Base-by-base conservation (phyloP, 2,888 invertebrate genomes). In the Coelinius sp. region DNA sequence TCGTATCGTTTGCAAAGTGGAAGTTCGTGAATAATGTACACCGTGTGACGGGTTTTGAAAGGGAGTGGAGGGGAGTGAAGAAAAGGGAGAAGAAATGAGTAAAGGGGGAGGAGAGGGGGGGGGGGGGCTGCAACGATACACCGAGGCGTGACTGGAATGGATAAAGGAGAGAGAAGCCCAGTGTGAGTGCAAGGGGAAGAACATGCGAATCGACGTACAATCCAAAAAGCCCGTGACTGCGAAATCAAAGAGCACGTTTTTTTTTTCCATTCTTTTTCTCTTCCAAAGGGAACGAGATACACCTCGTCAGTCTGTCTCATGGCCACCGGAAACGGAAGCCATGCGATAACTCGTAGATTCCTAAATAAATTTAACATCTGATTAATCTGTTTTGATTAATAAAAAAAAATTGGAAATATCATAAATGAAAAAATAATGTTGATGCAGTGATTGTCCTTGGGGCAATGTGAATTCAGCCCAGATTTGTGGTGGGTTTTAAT, bases 21-120 rank as follows among this genome's bases (percentile, higher is more conserved):
- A 66, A 67, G 66, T 74, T 64, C 59, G 53, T 75, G 77, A 78
- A 78, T 77, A 76, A 75, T 75, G 75, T 74, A 75, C 73, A 52
- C 64, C 63, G 69, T 68, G 71, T 71, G 68, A 70, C 75, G 63
- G 59, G 59, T 59, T 59, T 59, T 53, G 17, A 17, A 59, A 59
- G 59, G n/a, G 27, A 8, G 59, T 10, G 35, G 31, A 10, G 25
- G 31, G 25, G 35, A 31, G 14, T 20, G 14, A 59, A 31, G 35
- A 35, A 59, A 35, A 35, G 14, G 25, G 31, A 31, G 20, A 35
- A 20, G 46, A 20, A 49, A 49, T 2, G 46, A 49, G n/a, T n/a
- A 17, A 59, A 59, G 59, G n/a, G 27, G 4, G 59, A 3, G 35
- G 31, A 10, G 25, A 17, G 25, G 35, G 14, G 14, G 46, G 46